phyloP scores from a whole-genome alignment of 1,140 invertebrate genomes.

The Olivierus martensii region DNA sequence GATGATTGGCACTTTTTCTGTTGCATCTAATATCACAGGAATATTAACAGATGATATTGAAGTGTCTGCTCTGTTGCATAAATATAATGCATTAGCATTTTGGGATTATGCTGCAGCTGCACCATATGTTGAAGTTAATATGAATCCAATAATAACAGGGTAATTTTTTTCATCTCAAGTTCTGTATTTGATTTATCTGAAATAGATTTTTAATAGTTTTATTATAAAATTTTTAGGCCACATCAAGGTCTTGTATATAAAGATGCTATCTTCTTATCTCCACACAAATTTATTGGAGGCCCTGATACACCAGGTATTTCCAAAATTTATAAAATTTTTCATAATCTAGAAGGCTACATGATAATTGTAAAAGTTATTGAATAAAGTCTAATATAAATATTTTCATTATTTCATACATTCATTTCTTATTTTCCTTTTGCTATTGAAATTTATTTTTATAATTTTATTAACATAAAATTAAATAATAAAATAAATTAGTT shows the following conservation, averaged over 20 bases:
- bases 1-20: constrained; percentile 73
- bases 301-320: constrained; percentile 60
- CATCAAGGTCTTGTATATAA: constrained; percentile 56
- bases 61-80: constrained; percentile 64
- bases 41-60: constrained; percentile 66
- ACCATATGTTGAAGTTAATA: constrained; percentile 62
- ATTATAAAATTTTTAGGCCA: neutral
- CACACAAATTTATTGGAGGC: constrained; percentile 82
- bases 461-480: no score
- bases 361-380: neutral
- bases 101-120: constrained; percentile 85
- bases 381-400: neutral
- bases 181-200: neutral
- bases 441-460: neutral
- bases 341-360: neutral
- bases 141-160: constrained; percentile 61
- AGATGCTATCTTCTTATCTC: constrained; percentile 80
- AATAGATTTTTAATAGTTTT: no score
- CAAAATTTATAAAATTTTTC: neutral
- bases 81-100: constrained; percentile 64
- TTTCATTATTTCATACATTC: neutral
- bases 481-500: no score
- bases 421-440: neutral
- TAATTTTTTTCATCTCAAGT: constrained; percentile 26
- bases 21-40: constrained; percentile 81